phyloP scores from a whole-genome alignment of 2,888 invertebrate genomes.

The Netelia fuscicornis region DNA sequence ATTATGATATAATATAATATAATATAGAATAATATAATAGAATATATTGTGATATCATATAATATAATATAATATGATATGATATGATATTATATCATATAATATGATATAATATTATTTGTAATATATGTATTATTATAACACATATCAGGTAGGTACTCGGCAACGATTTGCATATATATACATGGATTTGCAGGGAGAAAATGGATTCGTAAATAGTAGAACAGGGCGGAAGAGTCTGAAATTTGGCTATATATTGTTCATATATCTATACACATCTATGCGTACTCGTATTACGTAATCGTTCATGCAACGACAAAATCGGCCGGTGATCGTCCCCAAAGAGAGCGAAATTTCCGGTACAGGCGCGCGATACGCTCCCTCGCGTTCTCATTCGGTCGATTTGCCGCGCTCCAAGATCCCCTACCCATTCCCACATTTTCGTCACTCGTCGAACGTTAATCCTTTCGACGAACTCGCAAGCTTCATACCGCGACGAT shows the following conservation, averaged over 20 bases:
- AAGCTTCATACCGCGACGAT: not conserved
- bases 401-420: slow-evolving; percentile 1
- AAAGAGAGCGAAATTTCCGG: slow-evolving; percentile 49
- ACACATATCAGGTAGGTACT: not conserved
- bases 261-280: slow-evolving; percentile 12
- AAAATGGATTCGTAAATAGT: slow-evolving; percentile 32
- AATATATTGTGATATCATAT: not conserved
- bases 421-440: not conserved
- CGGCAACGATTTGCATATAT: not conserved
- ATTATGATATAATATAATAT: no score
- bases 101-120: no score
- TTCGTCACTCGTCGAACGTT: slow-evolving; percentile 21
- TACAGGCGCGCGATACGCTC: slow-evolving; percentile 8
- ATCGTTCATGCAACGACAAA: slow-evolving; percentile 17
- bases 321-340: slow-evolving; percentile 23
- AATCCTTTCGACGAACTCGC: not conserved
- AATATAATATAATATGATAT: not conserved
- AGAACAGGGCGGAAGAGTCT: not conserved
- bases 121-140: no score
- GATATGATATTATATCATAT: no score
- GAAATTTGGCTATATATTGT: not conserved
- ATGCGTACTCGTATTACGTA: not conserved
- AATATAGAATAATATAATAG: no score
- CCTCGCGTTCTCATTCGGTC: slow-evolving; percentile 36
- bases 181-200: slow-evolving; percentile 4